A percentile compares a stretch with the other conserved stretches of the same genome.
Evolutionary conservation across 2,797 vertebrate species (phyloP).

Genomic region (Rhinella marina): DNA sequence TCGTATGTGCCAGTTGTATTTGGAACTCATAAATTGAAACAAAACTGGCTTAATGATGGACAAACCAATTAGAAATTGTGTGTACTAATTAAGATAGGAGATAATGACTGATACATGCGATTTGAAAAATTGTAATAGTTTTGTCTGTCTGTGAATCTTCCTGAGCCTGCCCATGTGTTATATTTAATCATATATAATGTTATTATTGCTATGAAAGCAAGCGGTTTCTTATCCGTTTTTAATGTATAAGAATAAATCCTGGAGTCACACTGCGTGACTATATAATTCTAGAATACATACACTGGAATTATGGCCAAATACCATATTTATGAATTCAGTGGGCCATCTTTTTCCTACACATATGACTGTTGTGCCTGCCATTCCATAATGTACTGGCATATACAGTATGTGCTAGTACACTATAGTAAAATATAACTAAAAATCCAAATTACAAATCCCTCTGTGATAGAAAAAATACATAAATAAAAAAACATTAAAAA

Average conservation of each 20-base stretch:
- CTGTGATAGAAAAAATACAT: too few relatives aligned
- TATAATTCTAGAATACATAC: too few relatives aligned
- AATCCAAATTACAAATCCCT: too few relatives aligned
- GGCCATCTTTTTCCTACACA: too few relatives aligned
- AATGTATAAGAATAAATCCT: not conserved
- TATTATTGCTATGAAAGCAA: not conserved
- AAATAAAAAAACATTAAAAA: too few relatives aligned
- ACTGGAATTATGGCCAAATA: not conserved
- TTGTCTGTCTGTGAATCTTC: not conserved
- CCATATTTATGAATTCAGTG: too few relatives aligned
- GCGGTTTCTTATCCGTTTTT: not conserved
- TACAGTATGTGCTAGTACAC: too few relatives aligned
- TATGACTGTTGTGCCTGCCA: too few relatives aligned
- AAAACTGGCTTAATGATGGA: conserved; percentile 14
- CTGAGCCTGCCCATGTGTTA: not conserved
- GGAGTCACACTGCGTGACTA: not conserved
- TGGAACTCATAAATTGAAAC: not conserved
- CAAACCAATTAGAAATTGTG: not conserved
- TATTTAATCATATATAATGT: not conserved
- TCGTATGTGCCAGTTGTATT: conserved; percentile 9
- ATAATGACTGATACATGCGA: not conserved
- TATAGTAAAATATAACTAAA: too few relatives aligned
- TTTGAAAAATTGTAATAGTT: not conserved
- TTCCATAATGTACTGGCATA: too few relatives aligned
- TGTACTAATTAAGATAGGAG: conserved; percentile 7